Evolutionary conservation across 2,888 invertebrate genomes (phyloP).

Genomic region (Euzophera pinguis): DNA sequence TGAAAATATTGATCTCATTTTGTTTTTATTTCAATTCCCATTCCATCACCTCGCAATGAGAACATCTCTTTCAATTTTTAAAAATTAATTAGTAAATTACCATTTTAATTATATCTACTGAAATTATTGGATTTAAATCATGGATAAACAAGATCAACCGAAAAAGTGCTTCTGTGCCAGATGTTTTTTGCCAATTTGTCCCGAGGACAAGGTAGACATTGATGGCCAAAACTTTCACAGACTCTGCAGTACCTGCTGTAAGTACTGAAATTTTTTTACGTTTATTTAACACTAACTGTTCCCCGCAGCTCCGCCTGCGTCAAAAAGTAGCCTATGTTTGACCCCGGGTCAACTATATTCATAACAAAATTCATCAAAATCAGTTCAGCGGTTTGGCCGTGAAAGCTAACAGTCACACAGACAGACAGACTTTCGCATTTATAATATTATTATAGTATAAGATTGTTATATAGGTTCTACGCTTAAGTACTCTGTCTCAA

Average conservation of each 20-base stretch:
- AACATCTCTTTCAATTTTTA: slow-evolving; percentile 21
- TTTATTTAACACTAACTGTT: too few relatives aligned
- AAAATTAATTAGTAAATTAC: slow-evolving; percentile 31
- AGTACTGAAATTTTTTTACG: slow-evolving; percentile 31
- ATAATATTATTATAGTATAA: too few relatives aligned
- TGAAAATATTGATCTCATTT: slow-evolving; percentile 28
- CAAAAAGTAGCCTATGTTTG: too few relatives aligned
- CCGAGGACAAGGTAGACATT: slow-evolving; percentile 57
- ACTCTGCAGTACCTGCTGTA: slow-evolving; percentile 66
- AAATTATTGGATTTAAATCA: slow-evolving; percentile 25
- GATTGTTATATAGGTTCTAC: too few relatives aligned
- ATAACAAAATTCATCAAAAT: too few relatives aligned
- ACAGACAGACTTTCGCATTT: too few relatives aligned
- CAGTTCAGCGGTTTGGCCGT: too few relatives aligned
- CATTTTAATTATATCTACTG: not conserved
- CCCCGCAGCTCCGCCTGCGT: too few relatives aligned
- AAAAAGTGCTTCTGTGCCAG: slow-evolving; percentile 68
- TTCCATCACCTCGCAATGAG: slow-evolving; percentile 44
- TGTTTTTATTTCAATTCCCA: slow-evolving; percentile 40
- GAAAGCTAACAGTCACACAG: too few relatives aligned
- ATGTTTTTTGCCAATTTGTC: slow-evolving; percentile 60
- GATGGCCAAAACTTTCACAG: slow-evolving; percentile 65
- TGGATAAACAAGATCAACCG: slow-evolving; percentile 52
- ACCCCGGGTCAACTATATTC: too few relatives aligned
- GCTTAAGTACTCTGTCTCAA: too few relatives aligned